phyloP scores from a whole-genome alignment of 2,888 invertebrate species.

The Tridacna crocea region DNA sequence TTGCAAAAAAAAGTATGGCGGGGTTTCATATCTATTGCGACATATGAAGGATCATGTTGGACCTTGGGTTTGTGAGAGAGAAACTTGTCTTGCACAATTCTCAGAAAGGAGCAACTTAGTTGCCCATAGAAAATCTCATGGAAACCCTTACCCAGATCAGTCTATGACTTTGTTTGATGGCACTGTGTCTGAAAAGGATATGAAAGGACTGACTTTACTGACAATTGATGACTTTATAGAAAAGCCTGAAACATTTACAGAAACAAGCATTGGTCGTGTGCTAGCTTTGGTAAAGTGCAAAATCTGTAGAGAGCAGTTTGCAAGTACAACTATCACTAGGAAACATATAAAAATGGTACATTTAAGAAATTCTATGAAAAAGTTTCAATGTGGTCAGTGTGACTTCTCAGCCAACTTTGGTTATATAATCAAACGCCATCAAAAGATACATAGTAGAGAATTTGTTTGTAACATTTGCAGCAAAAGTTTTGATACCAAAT shows the following conservation, averaged over 20 bases:
- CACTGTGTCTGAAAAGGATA: not conserved
- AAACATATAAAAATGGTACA: conserved; percentile 27
- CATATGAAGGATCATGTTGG: conserved; percentile 35
- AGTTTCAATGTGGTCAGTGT: conserved; percentile 21
- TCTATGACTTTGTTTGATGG: not conserved
- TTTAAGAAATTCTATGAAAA: not conserved
- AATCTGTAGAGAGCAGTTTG: conserved; percentile 28
- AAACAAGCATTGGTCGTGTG: conserved; percentile 11
- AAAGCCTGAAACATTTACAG: not conserved
- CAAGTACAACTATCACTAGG: not conserved
- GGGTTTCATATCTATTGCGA: not conserved
- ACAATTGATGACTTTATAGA: conserved; percentile 14
- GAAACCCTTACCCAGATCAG: not conserved
- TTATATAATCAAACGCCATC: conserved; percentile 22
- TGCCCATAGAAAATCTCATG: conserved; percentile 5
- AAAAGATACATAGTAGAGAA: conserved; percentile 1
- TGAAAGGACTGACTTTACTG: not conserved
- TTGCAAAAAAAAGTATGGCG: conserved; percentile 4
- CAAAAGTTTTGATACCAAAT: conserved; percentile 1
- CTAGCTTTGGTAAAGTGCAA: conserved; percentile 12
- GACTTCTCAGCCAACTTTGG: conserved; percentile 13
- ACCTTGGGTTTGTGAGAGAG: conserved; percentile 28
- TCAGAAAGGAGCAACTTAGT: conserved; percentile 18
- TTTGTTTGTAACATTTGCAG: conserved; percentile 8
- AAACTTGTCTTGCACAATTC: conserved; percentile 12